Base-by-base conservation (phyloP, 2,113 vertebrate genomes). In the Clarias macrocephalus region DNA sequence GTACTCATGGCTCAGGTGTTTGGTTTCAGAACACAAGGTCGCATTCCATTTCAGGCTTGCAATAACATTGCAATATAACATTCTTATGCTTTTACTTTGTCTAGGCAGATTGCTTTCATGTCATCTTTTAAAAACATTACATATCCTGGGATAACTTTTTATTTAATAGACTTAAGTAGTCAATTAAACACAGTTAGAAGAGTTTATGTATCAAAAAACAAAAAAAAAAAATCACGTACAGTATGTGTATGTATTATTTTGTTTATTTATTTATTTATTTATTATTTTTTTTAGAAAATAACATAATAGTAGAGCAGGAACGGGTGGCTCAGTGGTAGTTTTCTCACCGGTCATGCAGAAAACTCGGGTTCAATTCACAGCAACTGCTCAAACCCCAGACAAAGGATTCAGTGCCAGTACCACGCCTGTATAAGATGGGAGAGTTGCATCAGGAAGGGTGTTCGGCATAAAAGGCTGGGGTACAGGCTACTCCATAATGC, bases 1-100 rank as follows among this genome's bases (percentile, higher is more conserved):
- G 82, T 87, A 83, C 86, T 81, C 87, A 63, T 89, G 89, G 84
- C 89, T 90, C 92, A 94, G 92, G 91, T 93, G 92, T 88, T 79
- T 81, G 68, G 85, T 88, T 81, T 90, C 83, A 72, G 86, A 75
- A 68, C 92, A 91, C 90, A 89, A 93, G 92, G 91, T 92, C 92
- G 90, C 87, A 75, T 23, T 72, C 21, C 73, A 63, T 56, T 90
- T 92, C 89, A 89, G 83, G 63, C 88, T 84, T 89, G 37, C 68
- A 87, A 88, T 88, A 79, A 86, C 37, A 84, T 52, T 87, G 21
- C n/a, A n/a, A n/a, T n/a, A n/a, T 63, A 85, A 88, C 80, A 91
- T 88, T 28, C 75, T 68, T 82, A 57, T 28, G 5, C 3, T 21
- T 83, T 68, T 33, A 70, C 37, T 10, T 48, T 48, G 7, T 52